Evolutionary conservation across 1,140 invertebrate genomes (phyloP).

Genomic region (Delia radicum): DNA sequence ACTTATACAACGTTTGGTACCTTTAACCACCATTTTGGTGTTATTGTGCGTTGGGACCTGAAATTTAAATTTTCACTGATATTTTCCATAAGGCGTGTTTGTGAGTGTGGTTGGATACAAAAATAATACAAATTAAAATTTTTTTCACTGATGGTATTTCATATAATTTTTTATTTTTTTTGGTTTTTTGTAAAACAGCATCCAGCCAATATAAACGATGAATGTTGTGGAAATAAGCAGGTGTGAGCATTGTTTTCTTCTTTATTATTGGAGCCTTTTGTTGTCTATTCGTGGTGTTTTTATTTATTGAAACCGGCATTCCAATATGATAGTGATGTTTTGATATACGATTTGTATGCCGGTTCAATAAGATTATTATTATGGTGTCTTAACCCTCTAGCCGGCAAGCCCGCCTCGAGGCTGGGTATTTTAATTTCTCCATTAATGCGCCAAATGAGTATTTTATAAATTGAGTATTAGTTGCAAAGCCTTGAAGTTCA

Average conservation of each 20-base stretch:
- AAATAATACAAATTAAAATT: conserved; percentile 2
- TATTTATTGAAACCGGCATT: too few species aligned
- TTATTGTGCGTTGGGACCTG: background rate
- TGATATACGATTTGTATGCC: too few species aligned
- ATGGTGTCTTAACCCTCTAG: too few species aligned
- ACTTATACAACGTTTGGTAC: background rate
- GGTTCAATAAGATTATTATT: too few species aligned
- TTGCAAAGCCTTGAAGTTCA: too few species aligned
- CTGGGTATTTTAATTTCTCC: too few species aligned
- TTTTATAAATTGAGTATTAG: too few species aligned
- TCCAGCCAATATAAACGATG: background rate
- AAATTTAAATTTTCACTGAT: conserved; percentile 1
- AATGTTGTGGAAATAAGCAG: background rate
- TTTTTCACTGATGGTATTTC: background rate
- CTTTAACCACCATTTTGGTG: background rate
- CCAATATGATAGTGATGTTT: too few species aligned
- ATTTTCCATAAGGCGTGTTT: background rate
- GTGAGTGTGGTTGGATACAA: background rate
- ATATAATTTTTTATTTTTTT: background rate
- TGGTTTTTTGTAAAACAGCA: background rate
- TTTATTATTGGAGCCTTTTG: conserved; percentile 74
- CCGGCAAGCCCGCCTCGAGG: too few species aligned
- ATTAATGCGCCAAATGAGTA: too few species aligned
- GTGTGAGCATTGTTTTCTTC: background rate
- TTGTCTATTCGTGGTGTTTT: too few species aligned